Conservation (phyloP, 2,113 vertebrate genomes). For the Oreotragus oreotragus region DNA sequence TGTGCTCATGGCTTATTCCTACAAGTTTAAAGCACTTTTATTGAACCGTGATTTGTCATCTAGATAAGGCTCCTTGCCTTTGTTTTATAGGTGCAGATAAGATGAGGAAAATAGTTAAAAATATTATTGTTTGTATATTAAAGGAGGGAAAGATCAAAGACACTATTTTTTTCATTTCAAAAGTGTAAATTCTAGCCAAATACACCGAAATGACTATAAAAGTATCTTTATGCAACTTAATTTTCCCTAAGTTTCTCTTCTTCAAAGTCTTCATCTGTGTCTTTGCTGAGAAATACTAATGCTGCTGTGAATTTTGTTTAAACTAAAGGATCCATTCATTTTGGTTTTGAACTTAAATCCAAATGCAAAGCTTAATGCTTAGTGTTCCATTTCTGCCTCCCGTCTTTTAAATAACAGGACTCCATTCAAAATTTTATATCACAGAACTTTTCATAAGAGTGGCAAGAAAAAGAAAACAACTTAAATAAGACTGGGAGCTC, state of each 20-base stretch:
- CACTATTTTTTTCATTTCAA: background rate
- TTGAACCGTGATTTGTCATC: constrained; percentile 31
- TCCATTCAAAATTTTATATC: background rate
- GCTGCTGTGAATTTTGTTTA: background rate
- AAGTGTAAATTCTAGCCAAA: background rate
- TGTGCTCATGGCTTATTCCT: background rate
- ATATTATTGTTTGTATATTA: background rate
- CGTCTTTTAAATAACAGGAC: background rate
- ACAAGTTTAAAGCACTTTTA: background rate
- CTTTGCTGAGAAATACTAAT: background rate
- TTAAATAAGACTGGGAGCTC: background rate
- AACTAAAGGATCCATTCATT: background rate
- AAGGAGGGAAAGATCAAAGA: background rate
- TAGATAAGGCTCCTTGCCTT: constrained; percentile 13
- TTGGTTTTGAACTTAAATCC: background rate
- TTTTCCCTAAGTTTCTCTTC: background rate
- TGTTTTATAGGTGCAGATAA: background rate
- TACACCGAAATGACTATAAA: background rate
- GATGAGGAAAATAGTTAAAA: background rate
- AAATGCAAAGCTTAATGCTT: background rate
- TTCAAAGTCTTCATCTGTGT: background rate
- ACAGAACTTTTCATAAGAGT: background rate
- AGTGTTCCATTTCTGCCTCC: background rate
- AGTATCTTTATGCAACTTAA: background rate
- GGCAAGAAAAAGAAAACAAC: background rate